Evolutionary conservation across 2,797 vertebrate genomes (phyloP).

Genomic region (Holocentrus rufus): DNA sequence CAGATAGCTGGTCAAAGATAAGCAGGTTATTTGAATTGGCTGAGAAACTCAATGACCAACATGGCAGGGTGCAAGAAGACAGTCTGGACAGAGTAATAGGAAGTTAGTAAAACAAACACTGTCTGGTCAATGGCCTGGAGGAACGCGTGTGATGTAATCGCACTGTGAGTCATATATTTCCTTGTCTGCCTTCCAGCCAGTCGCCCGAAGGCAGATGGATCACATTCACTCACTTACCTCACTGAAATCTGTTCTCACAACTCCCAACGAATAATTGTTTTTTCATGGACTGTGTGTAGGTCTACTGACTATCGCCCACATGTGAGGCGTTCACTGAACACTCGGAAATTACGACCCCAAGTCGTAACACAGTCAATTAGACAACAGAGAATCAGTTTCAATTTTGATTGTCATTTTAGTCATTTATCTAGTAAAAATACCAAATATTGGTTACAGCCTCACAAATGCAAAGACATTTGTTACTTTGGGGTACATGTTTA

Average conservation of each 20-base stretch:
- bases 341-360: no score
- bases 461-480: no score
- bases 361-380: no score
- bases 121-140: not conserved
- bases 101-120: not conserved
- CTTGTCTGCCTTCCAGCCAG: slow-evolving; percentile 14
- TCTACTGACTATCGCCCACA: no score
- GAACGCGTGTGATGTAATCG: slow-evolving; percentile 18
- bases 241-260: not conserved
- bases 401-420: no score
- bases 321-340: no score
- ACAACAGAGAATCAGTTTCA: no score
- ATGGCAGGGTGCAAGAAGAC: not conserved
- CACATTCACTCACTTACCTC: not conserved
- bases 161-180: slow-evolving; percentile 55
- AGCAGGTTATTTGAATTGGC: not conserved
- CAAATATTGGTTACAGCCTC: no score
- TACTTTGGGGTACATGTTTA: no score
- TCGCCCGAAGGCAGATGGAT: not conserved
- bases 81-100: not conserved
- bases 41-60: no score
- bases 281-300: not conserved
- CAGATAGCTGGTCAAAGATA: not conserved
- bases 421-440: no score
- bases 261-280: not conserved